These are phyloP conservation scores for Rhodinocichla rosea DNA, from an alignment of 2,113 vertebrate genomes.

Conservation along the genomic window DNA sequence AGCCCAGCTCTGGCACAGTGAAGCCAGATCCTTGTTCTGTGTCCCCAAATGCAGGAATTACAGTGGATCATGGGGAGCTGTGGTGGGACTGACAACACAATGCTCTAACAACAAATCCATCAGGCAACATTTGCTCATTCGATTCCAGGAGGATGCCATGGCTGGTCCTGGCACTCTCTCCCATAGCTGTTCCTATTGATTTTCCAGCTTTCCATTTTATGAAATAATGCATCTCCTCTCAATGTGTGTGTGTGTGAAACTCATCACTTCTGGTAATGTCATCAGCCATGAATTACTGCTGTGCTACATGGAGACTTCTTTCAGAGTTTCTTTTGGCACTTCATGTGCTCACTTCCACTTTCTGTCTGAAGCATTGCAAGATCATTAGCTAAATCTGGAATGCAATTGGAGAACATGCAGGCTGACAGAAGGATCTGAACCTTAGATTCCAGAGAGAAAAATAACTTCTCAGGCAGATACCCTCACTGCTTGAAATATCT, in stretches of 20 bases:
- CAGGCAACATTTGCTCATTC: background rate
- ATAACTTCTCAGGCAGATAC: conserved; percentile 46
- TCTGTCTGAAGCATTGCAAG: conserved; percentile 20
- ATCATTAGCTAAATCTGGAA: conserved; percentile 21
- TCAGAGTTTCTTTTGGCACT: conserved; percentile 47
- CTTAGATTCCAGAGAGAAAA: conserved; percentile 44
- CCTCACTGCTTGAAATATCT: conserved; percentile 45
- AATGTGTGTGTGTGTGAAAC: conserved; percentile 20
- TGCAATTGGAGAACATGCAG: background rate
- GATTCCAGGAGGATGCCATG: background rate
- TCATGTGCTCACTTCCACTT: conserved; percentile 13
- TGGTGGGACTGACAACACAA: background rate
- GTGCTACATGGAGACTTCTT: conserved; percentile 8
- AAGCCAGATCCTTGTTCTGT: background rate
- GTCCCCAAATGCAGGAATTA: background rate
- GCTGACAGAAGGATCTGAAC: conserved; percentile 24
- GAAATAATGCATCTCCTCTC: conserved; percentile 10
- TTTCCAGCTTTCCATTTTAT: conserved; percentile 22
- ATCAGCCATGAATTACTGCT: conserved; percentile 34
- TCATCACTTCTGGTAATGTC: conserved; percentile 46
- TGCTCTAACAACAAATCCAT: conserved; percentile 15
- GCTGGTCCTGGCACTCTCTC: background rate
- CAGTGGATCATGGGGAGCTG: background rate
- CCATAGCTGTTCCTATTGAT: conserved; percentile 29
- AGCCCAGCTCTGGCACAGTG: conserved; percentile 47